Conservation (phyloP, 1,140 invertebrate genomes). For the Drosophila eugracilis region DNA sequence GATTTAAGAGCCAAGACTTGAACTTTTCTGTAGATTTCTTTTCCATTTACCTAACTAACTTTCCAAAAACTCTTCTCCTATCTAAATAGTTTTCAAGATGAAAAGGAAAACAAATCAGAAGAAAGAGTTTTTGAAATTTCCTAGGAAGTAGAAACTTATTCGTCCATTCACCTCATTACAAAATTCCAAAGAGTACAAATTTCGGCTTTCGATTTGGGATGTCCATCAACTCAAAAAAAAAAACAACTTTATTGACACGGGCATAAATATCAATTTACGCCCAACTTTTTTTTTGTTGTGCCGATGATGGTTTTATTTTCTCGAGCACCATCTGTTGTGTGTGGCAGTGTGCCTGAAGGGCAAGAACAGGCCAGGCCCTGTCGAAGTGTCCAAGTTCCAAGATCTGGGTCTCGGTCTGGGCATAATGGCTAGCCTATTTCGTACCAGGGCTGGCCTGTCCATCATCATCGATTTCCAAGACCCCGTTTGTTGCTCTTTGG, state of each 20-base stretch:
- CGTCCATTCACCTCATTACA: conserved; percentile 44
- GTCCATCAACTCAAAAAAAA: conserved; percentile 34
- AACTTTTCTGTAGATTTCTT: too few relatives aligned
- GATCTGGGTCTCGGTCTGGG: conserved; percentile 20
- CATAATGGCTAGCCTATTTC: conserved; percentile 7
- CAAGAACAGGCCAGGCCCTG: conserved; percentile 17
- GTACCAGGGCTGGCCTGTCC: conserved; percentile 48
- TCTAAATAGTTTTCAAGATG: too few relatives aligned
- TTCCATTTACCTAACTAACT: too few relatives aligned
- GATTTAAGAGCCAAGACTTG: too few relatives aligned
- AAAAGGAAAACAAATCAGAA: neutral
- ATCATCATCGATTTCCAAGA: conserved; percentile 51
- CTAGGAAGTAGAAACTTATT: neutral
- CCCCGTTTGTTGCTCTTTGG: conserved; percentile 1
- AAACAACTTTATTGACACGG: conserved; percentile 50
- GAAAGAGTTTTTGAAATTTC: neutral
- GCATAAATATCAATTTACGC: conserved; percentile 65
- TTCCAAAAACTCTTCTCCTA: too few relatives aligned
- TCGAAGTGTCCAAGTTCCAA: conserved; percentile 21
- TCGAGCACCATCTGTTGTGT: conserved; percentile 48
- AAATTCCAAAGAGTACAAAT: conserved; percentile 19
- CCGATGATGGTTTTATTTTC: conserved; percentile 44
- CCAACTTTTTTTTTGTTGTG: conserved; percentile 16
- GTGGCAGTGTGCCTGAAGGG: conserved; percentile 39
- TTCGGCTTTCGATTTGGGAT: conserved; percentile 27